Conservation (phyloP, 2,888 invertebrate genomes). For the Anoplius nigerrimus region DNA sequence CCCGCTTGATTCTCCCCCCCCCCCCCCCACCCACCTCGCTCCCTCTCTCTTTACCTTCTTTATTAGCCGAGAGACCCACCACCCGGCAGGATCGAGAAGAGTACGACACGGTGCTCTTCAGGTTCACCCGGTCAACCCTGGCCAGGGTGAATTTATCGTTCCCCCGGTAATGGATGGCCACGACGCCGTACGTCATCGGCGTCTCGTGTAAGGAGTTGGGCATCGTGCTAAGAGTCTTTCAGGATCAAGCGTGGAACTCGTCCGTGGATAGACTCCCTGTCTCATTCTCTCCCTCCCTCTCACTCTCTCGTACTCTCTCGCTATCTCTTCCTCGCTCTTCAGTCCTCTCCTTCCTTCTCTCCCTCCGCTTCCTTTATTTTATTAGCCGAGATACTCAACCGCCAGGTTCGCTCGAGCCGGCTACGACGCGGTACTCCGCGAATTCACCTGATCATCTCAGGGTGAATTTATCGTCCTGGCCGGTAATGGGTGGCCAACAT, state of each 20-base stretch:
- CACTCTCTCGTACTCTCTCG: not conserved
- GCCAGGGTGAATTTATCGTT: conserved; percentile 59
- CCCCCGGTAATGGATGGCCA: conserved; percentile 59
- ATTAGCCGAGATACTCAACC: conserved; percentile 6
- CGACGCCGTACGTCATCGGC: conserved; percentile 62
- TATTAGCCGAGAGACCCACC: conserved; percentile 61
- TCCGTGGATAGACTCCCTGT: conserved; percentile 23
- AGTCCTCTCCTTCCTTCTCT: too few relatives aligned
- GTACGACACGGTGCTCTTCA: conserved; percentile 55
- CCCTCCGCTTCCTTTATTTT: not conserved
- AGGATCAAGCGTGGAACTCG: conserved; percentile 26
- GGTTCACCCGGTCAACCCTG: conserved; percentile 59
- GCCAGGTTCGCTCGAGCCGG: not conserved
- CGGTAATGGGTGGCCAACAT: too few relatives aligned
- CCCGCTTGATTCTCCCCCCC: conserved; percentile 60
- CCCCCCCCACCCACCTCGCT: conserved; percentile 22
- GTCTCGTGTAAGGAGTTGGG: conserved; percentile 45
- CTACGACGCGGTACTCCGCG: conserved; percentile 1
- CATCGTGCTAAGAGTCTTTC: conserved; percentile 33
- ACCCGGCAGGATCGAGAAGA: conserved; percentile 52
- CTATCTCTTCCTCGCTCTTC: too few relatives aligned
- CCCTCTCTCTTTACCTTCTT: conserved; percentile 43
- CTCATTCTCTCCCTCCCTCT: not conserved
- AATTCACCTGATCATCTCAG: not conserved
- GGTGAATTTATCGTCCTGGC: too few relatives aligned